These are phyloP conservation scores for Drosophila koepferae DNA, from an alignment of 2,888 invertebrate species.

Conservation along the genomic window DNA sequence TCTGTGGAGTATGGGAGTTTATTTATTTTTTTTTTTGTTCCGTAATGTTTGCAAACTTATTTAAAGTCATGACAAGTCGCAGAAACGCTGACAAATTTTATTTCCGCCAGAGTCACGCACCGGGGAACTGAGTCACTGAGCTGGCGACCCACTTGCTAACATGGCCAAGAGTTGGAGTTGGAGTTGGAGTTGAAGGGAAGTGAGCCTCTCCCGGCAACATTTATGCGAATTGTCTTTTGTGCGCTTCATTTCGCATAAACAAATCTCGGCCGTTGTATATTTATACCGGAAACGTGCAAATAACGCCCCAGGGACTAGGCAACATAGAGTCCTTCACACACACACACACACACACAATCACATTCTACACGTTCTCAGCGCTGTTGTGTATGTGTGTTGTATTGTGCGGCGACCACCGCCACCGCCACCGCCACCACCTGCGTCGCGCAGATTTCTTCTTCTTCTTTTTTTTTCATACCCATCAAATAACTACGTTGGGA, in stretches of 20 bases:
- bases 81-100: slow-evolving; percentile 73
- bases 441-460: slow-evolving; percentile 48
- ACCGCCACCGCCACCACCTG: slow-evolving; percentile 62
- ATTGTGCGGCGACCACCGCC: slow-evolving; percentile 51
- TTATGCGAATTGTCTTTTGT: slow-evolving; percentile 81
- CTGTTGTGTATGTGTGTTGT: slow-evolving; percentile 56
- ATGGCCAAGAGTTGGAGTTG: slow-evolving; percentile 5
- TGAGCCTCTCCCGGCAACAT: slow-evolving; percentile 50
- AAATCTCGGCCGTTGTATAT: slow-evolving; percentile 79
- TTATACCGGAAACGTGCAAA: slow-evolving; percentile 81
- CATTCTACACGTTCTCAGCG: slow-evolving; percentile 4
- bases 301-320: slow-evolving; percentile 80
- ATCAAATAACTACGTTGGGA: slow-evolving; percentile 74
- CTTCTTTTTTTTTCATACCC: slow-evolving; percentile 37
- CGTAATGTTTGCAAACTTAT: slow-evolving; percentile 58
- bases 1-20: slow-evolving; percentile 31
- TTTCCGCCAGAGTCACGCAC: slow-evolving; percentile 76
- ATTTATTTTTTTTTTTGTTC: not conserved
- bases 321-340: slow-evolving; percentile 62
- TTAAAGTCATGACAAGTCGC: slow-evolving; percentile 69
- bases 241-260: slow-evolving; percentile 82
- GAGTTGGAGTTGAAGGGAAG: not conserved
- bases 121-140: slow-evolving; percentile 66
- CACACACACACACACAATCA: no score
- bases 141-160: slow-evolving; percentile 69